Percentiles rank a stretch among this genome's conserved stretches.
These are phyloP conservation scores for Belonocnema kinseyi DNA, from an alignment of 1,140 invertebrate genomes.

Conservation along the genomic window DNA sequence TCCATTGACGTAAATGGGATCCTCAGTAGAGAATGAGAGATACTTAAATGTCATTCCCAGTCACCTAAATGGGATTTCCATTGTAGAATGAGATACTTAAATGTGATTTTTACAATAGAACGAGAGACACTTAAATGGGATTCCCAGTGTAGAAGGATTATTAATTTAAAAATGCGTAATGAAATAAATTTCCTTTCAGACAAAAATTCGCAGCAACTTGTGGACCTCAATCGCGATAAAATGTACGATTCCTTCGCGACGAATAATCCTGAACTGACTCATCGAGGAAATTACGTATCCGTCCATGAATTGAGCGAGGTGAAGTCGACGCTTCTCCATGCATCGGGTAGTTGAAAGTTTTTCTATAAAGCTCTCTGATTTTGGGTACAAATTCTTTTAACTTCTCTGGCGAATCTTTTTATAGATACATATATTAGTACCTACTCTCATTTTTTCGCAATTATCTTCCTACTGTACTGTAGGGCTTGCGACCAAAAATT, in stretches of 20 bases:
- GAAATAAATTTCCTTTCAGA: conserved; percentile 54
- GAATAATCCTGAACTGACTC: conserved; percentile 62
- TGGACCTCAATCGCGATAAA: conserved; percentile 56
- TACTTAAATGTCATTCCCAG: too few relatives aligned
- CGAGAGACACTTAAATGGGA: too few relatives aligned
- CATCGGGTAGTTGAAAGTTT: conserved; percentile 64
- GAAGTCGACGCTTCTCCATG: conserved; percentile 68
- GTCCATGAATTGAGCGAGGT: conserved; percentile 70
- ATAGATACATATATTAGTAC: background rate
- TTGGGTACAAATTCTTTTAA: conserved; percentile 23
- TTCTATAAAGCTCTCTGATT: conserved; percentile 5
- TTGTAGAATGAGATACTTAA: too few relatives aligned
- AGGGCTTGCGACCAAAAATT: conserved; percentile 6
- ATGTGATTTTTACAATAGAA: too few relatives aligned
- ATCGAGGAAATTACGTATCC: conserved; percentile 62
- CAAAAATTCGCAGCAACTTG: conserved; percentile 58
- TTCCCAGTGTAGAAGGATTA: too few relatives aligned
- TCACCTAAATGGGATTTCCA: too few relatives aligned
- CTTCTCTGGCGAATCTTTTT: background rate
- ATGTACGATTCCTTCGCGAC: conserved; percentile 54
- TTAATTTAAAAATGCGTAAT: background rate
- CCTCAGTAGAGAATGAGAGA: too few relatives aligned
- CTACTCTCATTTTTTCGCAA: background rate
- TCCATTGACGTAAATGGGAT: too few relatives aligned
- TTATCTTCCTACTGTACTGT: background rate